Base-by-base conservation (phyloP, 2,113 vertebrate genomes). In the Perca schrenkii region DNA sequence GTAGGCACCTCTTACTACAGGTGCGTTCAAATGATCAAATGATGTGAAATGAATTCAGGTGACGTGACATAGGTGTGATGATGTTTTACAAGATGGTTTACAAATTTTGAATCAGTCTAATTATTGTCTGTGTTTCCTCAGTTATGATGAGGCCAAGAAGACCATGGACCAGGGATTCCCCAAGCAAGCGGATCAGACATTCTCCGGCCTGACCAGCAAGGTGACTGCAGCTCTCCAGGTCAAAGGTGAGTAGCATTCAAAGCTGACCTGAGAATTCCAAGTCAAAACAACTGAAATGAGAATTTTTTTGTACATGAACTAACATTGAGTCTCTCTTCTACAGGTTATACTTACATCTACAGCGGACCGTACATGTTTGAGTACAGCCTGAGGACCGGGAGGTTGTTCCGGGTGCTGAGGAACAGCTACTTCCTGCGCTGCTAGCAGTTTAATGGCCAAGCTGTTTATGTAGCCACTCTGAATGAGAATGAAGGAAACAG, bases 301-400 rank as follows among this genome's bases (percentile, higher is more conserved):
- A 16, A 12, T n/a, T 0, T 1, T 1, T 19, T 28, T 53, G 43
- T 6, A 53, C 14, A n/a, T 56, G 17, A 3, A 54, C 34, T 84
- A 62, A 89, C 64, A 53, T 1, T 40, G 8, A 53, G 3, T 31
- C 3, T 62, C 2, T 85, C 11, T 50, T 56, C 58, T 86, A 14
- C 91, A 99, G 98, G 94, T 10, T 95, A 93, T 36, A 90, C 96
- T 36, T 97, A 98, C 86, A 93, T 99, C 88, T 97, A 96, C 93
- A 95, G 61, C 3, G 96, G 95, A 85, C 72, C 87, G 58, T 58
- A 13, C n/a, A 93, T 97, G 74, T 95, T 90, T 70, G 91, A 95
- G 84, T 99, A 95, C 85, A 75, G 91, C 86, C 78, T 95, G 69
- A 56, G 0, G 3, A 28, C 57, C 25, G 87, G 75, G 2, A 92